Conservation (phyloP, 1,140 invertebrate genomes). For the Gryon sp. region DNA sequence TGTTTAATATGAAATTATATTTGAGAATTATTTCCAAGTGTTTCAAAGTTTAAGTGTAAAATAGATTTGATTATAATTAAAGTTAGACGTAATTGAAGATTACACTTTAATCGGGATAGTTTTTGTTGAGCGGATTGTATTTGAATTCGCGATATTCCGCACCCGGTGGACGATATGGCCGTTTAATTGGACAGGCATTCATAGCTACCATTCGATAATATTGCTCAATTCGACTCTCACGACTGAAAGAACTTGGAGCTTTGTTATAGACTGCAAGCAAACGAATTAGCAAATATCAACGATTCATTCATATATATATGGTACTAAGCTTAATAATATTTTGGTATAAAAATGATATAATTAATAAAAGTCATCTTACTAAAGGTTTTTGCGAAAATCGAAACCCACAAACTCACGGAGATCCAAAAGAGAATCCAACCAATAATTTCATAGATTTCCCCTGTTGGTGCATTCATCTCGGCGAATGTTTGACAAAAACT, state of each 20-base stretch:
- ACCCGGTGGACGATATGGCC: constrained; percentile 38
- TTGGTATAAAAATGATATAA: constrained; percentile 7
- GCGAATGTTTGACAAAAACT: constrained; percentile 96
- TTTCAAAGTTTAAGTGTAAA: too few species aligned
- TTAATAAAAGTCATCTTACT: constrained; percentile 82
- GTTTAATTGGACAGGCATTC: constrained; percentile 35
- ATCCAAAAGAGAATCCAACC: constrained; percentile 81
- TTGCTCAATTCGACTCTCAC: constrained; percentile 48
- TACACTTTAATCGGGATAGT: too few species aligned
- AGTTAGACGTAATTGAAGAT: too few species aligned
- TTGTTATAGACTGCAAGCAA: constrained; percentile 26
- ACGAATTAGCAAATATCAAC: background rate
- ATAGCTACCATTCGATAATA: constrained; percentile 48
- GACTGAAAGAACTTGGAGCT: constrained; percentile 38
- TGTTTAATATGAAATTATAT: too few species aligned
- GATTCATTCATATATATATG: too few species aligned
- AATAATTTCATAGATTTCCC: constrained; percentile 92
- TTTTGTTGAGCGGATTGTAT: constrained; percentile 27
- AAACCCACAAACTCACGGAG: constrained; percentile 85
- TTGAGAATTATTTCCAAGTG: too few species aligned
- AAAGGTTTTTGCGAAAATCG: constrained; percentile 84
- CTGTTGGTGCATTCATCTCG: constrained; percentile 92
- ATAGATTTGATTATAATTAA: too few species aligned
- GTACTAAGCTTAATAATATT: too few species aligned
- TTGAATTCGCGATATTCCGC: constrained; percentile 37